Conservation (phyloP, 2,888 invertebrate genomes). For the Didymodactylos carnosus region DNA sequence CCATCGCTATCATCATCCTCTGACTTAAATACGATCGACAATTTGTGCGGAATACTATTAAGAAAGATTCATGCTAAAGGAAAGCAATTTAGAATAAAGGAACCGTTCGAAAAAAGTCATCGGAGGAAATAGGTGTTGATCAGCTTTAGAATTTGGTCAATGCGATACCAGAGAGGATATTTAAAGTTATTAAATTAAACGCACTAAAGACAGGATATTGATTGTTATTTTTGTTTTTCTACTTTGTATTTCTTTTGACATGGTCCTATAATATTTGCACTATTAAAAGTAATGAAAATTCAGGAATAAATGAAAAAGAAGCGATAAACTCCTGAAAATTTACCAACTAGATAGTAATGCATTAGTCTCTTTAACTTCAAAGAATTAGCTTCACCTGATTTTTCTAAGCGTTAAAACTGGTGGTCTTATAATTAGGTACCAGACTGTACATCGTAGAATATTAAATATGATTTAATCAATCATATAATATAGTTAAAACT, state of each 20-base stretch:
- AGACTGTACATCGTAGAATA: too few relatives aligned
- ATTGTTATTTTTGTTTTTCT: not conserved
- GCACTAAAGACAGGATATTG: not conserved
- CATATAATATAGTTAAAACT: too few relatives aligned
- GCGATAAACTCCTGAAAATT: too few relatives aligned
- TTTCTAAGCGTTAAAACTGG: too few relatives aligned
- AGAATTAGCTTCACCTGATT: too few relatives aligned
- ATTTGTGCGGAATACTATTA: not conserved
- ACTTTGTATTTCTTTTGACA: not conserved
- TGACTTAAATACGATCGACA: not conserved
- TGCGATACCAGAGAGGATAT: not conserved
- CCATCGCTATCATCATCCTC: not conserved
- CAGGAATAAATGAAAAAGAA: too few relatives aligned
- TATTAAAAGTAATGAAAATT: too few relatives aligned
- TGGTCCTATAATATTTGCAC: not conserved
- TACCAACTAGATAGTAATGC: too few relatives aligned
- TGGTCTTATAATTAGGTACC: too few relatives aligned
- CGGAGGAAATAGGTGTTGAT: not conserved
- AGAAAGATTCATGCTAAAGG: not conserved
- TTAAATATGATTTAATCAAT: too few relatives aligned
- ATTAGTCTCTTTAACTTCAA: too few relatives aligned
- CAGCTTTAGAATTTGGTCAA: not conserved
- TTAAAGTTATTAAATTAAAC: not conserved
- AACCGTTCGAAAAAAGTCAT: not conserved
- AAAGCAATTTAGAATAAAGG: not conserved